phyloP scores from a whole-genome alignment of 2,888 invertebrate genomes.

The Eucera pruinosa region DNA sequence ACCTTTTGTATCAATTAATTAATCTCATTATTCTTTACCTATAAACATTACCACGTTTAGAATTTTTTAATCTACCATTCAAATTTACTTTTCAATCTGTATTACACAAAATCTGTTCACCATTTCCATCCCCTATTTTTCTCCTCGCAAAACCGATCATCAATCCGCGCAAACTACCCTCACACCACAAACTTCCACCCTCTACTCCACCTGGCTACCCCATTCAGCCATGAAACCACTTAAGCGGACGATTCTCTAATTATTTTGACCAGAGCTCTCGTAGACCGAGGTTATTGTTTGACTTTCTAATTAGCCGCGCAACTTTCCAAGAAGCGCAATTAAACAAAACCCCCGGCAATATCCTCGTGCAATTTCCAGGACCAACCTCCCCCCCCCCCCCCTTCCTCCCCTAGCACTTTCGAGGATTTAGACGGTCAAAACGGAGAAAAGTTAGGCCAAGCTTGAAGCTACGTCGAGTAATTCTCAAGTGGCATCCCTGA shows the following conservation, averaged over 20 bases:
- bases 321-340: conserved; percentile 26
- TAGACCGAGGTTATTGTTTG: conserved; percentile 19
- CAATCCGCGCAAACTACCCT: not conserved
- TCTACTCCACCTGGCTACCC: not conserved
- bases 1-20: too few relatives aligned
- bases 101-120: too few relatives aligned
- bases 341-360: conserved; percentile 32
- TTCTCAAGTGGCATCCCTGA: conserved; percentile 34
- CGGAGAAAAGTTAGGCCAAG: conserved; percentile 16
- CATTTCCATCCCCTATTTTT: too few relatives aligned
- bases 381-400: not conserved
- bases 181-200: not conserved
- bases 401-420: too few relatives aligned
- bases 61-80: too few relatives aligned
- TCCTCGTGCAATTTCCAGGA: not conserved
- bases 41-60: too few relatives aligned
- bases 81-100: too few relatives aligned
- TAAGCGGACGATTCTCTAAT: conserved; percentile 14
- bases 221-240: not conserved
- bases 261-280: conserved; percentile 20
- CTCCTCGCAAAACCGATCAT: not conserved
- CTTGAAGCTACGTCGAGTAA: conserved; percentile 23
- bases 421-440: conserved; percentile 11
- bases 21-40: too few relatives aligned
- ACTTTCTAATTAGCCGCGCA: conserved; percentile 37